Conservation (phyloP, 1,140 invertebrate genomes). For the Cecropterus lyciades region DNA sequence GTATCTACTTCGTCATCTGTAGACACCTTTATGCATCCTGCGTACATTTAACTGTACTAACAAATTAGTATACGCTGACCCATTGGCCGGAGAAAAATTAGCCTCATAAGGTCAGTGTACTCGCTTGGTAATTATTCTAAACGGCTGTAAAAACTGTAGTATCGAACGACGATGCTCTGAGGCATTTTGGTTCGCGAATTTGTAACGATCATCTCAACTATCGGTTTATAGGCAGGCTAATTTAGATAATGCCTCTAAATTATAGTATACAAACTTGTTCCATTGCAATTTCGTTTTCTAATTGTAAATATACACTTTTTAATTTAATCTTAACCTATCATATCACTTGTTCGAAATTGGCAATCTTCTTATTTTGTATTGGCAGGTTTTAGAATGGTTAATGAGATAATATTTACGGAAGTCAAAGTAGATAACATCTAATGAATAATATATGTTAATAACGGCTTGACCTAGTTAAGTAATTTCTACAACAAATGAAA, state of each 20-base stretch:
- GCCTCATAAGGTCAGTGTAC: conserved; percentile 36
- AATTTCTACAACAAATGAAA: no score
- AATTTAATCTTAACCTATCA: background rate
- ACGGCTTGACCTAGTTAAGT: no score
- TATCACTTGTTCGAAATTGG: background rate
- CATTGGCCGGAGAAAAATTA: conserved; percentile 48
- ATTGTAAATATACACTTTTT: background rate
- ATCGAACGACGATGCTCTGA: conserved; percentile 15
- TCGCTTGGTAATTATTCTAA: conserved; percentile 39
- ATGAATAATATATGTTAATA: no score
- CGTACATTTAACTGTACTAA: conserved; percentile 46
- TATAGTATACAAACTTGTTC: conserved; percentile 7
- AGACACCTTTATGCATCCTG: conserved; percentile 44
- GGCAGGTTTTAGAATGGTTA: no score
- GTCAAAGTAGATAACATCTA: no score
- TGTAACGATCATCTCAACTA: conserved; percentile 7
- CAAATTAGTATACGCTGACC: conserved; percentile 46
- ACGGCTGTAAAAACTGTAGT: conserved; percentile 32
- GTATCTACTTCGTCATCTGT: background rate
- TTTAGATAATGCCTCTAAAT: conserved; percentile 25
- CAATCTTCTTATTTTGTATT: no score
- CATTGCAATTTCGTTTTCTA: background rate
- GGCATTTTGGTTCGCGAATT: conserved; percentile 33
- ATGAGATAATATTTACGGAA: no score
- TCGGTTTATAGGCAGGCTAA: background rate